Evolutionary conservation across 2,113 vertebrate species (phyloP), one percentile per base, ranked within the genome.

Genomic region (Colossoma macropomum): DNA sequence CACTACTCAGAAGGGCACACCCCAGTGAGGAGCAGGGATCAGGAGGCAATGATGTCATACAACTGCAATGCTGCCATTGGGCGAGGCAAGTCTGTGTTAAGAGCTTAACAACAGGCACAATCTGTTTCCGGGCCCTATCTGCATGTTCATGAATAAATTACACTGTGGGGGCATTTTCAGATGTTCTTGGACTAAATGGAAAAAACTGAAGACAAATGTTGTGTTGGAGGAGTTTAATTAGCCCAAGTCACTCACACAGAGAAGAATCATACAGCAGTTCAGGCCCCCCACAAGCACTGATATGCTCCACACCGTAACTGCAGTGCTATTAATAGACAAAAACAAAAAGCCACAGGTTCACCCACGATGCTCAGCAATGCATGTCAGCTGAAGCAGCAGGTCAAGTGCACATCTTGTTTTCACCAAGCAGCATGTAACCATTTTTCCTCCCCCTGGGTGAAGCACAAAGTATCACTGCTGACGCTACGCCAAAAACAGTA

Each of bases 51-150:
- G 71, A 82, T 63, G 63, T 85, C 76, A 85, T 80, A 80, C 2
- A 15, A 59, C 71, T 66, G 83, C 83, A 82, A 50, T 79, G 86
- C 75, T 48, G 56, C 77, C 45, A 82, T 66, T 75, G 79, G 73
- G 68, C 23, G 30, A 80, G 54, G 59, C 10, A 10, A 70, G 30
- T 79, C 41, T 48, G 32, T 21, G 32, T 38, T 4, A n/a, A 54
- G 75, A 19, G 70, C 34, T 63, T 15, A 34, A 65, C 10, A 5
- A 2, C 2, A 34, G 32, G 19, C 38, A 9, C 19, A 27, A 63
- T n/a, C 19, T 12, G 9, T 63, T 62, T 63, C 32, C 62, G 28
- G 59, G 38, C 38, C 38, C 41, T n/a, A 77, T 77, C 62, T 48
- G 27, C 75, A 65, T 77, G 48, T 63, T 65, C 38, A 77, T 77